Base-by-base conservation (phyloP, 1,140 invertebrate genomes). In the Drosophila neocordata region DNA sequence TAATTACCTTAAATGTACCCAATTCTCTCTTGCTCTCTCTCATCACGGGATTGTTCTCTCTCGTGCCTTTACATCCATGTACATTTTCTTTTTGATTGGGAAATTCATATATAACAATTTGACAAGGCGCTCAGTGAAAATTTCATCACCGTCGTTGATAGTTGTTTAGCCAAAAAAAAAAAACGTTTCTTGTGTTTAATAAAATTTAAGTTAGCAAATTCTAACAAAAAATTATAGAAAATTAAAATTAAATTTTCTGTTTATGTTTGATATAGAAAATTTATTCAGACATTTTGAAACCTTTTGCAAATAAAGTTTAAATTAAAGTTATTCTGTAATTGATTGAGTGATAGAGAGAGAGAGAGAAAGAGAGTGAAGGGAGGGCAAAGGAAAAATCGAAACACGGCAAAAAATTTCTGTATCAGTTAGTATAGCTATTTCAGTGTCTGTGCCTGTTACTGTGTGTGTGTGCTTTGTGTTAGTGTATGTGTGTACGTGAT, bases 81-180 rank as follows among this genome's bases (percentile, higher is more conserved):
- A 61, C 66, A 41, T 74, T 76, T 52, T 63, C 56, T 77, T 85
- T 87, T 70, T 75, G 41, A 48, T 44, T 87, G 82, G 82, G 83
- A 85, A 85, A 78, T 80, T 72, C 69, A 72, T 87, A 85, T 71
- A 78, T 59, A 69, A 82, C 76, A 82, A 79, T 38, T 73, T 44
- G 56, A 58, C 20, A 62, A 38, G 58, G 34, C 51, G 64, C 67
- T 90, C 89, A 90, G 89, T 90, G 89, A 90, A 90, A 90, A 89
- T 90, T 90, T 90, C 85, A 89, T 90, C 89, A 90, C 89, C 84
- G 89, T 77, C 76, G 89, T 79, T 72, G 81, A 73, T 63, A 89
- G 89, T 90, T 89, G 15, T 48, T 48, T 48, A 48, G 41, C 41
- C 78, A 89, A 74, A 61, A n/a, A n/a, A n/a, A n/a, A n/a, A n/a